Evolutionary conservation across 2,888 invertebrate genomes (phyloP), one percentile per base, ranked within the genome.

Genomic region (Tenthredo distinguenda): DNA sequence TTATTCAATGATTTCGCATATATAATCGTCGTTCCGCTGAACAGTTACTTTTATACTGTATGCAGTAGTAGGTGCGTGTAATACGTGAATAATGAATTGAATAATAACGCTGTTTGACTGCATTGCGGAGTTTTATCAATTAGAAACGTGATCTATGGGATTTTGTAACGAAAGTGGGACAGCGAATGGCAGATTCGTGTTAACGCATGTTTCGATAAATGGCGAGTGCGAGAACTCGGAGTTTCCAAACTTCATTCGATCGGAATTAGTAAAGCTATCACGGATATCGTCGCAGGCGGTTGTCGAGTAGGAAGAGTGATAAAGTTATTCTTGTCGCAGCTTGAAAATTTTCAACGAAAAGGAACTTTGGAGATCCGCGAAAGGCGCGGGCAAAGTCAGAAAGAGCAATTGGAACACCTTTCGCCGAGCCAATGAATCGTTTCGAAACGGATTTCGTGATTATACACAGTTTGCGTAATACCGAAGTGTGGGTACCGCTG

Each of bases 371-470:
- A 43, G 74, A 26, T 34, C 50, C 77, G 55, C 26, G 26, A 47
- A 68, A 71, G 21, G 68, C 26, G 31, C 31, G 62, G 15, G 18
- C 40, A 62, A 5, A n/a, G 31, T 26, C 18, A 47, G 31, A 83
- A 50, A 68, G 83, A 83, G 47, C 83, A 83, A 83, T 83, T 83
- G 83, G 68, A 71, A 83, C 83, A 83, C 83, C 83, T 83, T 83
- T 83, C 83, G 83, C 83, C 83, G 18, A 68, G 43, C 71, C n/a
- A 58, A 37, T 82, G 15, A 15, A 58, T 21, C 43, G 83, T 83
- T 21, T 82, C 83, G 83, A 83, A 83, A 83, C 18, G 15, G 3
- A 83, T 71, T 83, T 83, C 47, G 83, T 71, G 68, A 83, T 83
- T 47, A 47, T 9, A 21, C 15, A 37, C 21, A 55, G 40, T 81